These are phyloP conservation scores for Styela plicata DNA, from an alignment of 23 tunicate species.

Conservation along the genomic window DNA sequence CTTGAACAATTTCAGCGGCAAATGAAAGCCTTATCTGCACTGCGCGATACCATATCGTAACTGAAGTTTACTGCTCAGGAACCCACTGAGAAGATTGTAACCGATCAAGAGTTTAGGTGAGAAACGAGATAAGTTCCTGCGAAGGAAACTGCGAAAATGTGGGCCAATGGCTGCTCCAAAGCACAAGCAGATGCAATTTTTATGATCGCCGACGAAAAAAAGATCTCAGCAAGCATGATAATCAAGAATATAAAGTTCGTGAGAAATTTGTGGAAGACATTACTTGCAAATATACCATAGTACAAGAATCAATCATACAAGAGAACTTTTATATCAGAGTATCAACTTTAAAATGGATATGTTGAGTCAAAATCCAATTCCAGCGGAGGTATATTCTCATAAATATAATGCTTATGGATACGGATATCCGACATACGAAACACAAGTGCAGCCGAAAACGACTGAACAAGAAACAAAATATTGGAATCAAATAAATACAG, in stretches of 20 bases:
- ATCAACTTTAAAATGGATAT: background rate
- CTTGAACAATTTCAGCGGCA: background rate
- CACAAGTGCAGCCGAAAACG: background rate
- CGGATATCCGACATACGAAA: background rate
- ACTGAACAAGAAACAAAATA: background rate
- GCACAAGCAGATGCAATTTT: background rate
- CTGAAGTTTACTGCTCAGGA: background rate
- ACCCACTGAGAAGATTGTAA: background rate
- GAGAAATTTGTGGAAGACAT: background rate
- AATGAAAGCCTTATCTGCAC: background rate
- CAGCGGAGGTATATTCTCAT: background rate
- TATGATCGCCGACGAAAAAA: background rate
- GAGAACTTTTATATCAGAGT: background rate
- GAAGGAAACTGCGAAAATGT: background rate
- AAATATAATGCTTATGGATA: background rate
- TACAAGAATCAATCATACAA: background rate
- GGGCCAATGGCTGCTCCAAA: background rate
- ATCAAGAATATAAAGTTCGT: background rate
- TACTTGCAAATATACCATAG: background rate
- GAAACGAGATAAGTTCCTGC: background rate
- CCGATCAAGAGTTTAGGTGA: background rate
- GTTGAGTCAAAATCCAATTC: background rate
- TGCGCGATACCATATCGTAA: background rate
- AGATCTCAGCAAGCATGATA: background rate
- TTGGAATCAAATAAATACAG: background rate